Conservation (phyloP, 2,113 vertebrate genomes). For the Erinaceus europaeus region DNA sequence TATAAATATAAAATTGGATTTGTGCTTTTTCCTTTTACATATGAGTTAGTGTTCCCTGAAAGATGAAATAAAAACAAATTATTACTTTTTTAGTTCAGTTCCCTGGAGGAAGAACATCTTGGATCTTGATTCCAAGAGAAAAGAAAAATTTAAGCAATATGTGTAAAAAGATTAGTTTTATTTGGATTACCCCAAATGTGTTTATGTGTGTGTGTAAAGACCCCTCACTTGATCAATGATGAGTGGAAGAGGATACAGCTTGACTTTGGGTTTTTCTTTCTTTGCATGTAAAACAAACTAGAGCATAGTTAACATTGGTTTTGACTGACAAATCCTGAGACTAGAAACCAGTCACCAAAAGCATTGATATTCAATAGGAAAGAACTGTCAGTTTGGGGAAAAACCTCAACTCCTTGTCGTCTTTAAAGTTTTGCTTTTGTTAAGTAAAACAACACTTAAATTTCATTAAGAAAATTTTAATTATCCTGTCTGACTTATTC, state of each 20-base stretch:
- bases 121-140: neutral
- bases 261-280: neutral
- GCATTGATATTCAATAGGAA: neutral
- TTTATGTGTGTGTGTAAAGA: conserved; percentile 3
- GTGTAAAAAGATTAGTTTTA: conserved; percentile 18
- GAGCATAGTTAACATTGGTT: neutral
- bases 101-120: neutral
- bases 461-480: no score
- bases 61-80: conserved; percentile 24
- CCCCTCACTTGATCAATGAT: neutral
- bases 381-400: neutral
- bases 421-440: neutral
- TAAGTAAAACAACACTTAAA: neutral
- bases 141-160: neutral
- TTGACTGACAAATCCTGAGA: neutral
- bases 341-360: neutral
- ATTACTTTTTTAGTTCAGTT: conserved; percentile 7
- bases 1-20: no score
- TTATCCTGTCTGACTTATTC: neutral
- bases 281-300: neutral
- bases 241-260: neutral
- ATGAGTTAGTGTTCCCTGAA: neutral
- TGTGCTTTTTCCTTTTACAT: neutral
- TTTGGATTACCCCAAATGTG: conserved; percentile 18
- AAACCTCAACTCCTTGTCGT: neutral